Conservation (phyloP, 2,797 vertebrate genomes). For the Pristis pectinata region DNA sequence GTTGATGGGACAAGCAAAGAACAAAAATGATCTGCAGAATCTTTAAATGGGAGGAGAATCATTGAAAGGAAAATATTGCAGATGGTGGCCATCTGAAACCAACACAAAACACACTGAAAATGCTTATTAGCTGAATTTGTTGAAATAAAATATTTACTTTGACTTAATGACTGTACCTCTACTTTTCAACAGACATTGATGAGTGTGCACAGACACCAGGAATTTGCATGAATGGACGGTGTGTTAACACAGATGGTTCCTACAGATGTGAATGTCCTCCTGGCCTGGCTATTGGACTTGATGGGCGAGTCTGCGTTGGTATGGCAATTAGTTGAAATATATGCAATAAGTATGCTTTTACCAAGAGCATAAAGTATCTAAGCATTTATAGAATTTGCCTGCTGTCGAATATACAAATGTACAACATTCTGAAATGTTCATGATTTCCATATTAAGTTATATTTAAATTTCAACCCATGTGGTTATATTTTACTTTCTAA, state of each 20-base stretch:
- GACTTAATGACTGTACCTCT: not conserved
- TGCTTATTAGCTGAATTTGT: too few species aligned
- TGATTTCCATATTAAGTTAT: not conserved
- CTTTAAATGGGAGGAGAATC: too few species aligned
- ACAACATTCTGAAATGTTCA: not conserved
- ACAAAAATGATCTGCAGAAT: too few species aligned
- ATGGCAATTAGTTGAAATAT: not conserved
- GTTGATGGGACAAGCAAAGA: too few species aligned
- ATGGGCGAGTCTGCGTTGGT: slow-evolving; percentile 35
- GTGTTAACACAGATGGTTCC: slow-evolving; percentile 39
- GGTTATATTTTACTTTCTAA: not conserved
- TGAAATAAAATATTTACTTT: not conserved
- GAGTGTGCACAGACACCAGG: slow-evolving; percentile 33
- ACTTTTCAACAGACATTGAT: slow-evolving; percentile 36
- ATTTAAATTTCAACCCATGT: not conserved
- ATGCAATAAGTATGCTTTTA: not conserved
- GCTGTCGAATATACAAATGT: not conserved
- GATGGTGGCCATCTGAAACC: not conserved
- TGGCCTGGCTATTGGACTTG: slow-evolving; percentile 30
- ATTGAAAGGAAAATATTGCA: too few species aligned
- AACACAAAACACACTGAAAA: too few species aligned
- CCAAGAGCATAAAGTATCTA: not conserved
- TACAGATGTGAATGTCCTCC: slow-evolving; percentile 40
- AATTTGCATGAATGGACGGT: slow-evolving; percentile 39
- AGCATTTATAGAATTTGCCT: not conserved